Conservation (phyloP, 2,113 vertebrate species). For the Tylochromis polylepis region DNA sequence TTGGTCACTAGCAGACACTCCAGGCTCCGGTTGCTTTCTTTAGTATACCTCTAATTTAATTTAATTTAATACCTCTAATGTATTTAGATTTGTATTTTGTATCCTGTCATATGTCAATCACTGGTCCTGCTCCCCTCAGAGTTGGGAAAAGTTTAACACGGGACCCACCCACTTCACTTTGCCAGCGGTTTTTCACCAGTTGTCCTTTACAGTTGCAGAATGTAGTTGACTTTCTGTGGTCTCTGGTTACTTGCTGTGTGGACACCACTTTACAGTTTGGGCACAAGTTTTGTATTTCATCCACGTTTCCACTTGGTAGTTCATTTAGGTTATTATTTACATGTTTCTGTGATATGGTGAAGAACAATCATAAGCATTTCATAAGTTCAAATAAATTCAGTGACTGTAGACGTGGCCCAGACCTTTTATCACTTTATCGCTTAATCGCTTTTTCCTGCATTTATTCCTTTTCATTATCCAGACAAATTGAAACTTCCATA, state of each 20-base stretch:
- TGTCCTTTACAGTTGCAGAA: not conserved
- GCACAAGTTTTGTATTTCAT: not conserved
- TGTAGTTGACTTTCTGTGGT: not conserved
- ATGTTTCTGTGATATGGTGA: not conserved
- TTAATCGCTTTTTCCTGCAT: not conserved
- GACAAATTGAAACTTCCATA: not conserved
- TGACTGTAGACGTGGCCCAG: not conserved
- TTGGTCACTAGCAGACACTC: not conserved
- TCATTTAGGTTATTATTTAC: not conserved
- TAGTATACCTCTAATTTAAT: too few species aligned
- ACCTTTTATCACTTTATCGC: not conserved
- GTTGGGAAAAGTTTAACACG: too few species aligned
- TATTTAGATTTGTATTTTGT: too few species aligned
- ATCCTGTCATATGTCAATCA: not conserved
- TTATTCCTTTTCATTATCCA: not conserved
- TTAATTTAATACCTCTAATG: not conserved
- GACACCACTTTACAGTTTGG: not conserved
- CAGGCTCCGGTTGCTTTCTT: not conserved
- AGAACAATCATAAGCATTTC: not conserved
- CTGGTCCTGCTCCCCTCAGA: fast-evolving
- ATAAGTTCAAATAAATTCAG: too few species aligned
- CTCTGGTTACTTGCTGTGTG: not conserved
- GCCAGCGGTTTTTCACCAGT: not conserved
- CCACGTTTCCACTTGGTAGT: not conserved
- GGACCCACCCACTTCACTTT: not conserved